A percentile compares a stretch with the other conserved stretches of the same genome.
These are phyloP conservation scores for Copsychus sechellarum DNA, from an alignment of 2,113 vertebrate genomes.

Conservation along the genomic window DNA sequence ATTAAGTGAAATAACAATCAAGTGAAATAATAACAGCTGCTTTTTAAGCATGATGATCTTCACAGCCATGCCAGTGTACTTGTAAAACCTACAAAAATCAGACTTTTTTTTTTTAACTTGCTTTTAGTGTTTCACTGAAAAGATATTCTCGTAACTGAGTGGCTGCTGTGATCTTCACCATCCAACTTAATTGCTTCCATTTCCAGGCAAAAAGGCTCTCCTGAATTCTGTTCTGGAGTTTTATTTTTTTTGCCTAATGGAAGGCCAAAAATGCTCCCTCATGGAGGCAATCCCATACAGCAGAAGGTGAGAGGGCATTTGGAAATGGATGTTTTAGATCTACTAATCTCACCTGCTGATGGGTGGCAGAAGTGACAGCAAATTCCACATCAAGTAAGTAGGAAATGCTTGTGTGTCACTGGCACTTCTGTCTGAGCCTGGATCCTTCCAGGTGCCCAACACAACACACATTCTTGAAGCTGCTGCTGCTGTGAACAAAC, in stretches of 20 bases:
- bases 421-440: not conserved
- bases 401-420: not conserved
- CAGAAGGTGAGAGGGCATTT: not conserved
- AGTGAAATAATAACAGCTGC: not conserved
- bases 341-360: not conserved
- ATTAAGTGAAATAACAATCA: not conserved
- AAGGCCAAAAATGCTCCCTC: not conserved
- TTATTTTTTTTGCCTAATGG: not conserved
- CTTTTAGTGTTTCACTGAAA: not conserved
- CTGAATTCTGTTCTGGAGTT: not conserved
- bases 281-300: fast-evolving
- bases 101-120: not conserved
- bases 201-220: not conserved
- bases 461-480: not conserved
- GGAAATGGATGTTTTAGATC: not conserved
- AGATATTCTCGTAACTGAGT: not conserved
- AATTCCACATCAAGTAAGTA: not conserved
- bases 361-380: not conserved
- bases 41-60: not conserved
- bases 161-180: conserved; percentile 15
- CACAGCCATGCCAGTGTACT: not conserved
- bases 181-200: not conserved
- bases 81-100: conserved; percentile 15
- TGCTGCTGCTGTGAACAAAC: not conserved
- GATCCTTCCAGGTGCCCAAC: not conserved